phyloP scores from a whole-genome alignment of 2,113 vertebrate species.

The Alexandromys fortis region DNA sequence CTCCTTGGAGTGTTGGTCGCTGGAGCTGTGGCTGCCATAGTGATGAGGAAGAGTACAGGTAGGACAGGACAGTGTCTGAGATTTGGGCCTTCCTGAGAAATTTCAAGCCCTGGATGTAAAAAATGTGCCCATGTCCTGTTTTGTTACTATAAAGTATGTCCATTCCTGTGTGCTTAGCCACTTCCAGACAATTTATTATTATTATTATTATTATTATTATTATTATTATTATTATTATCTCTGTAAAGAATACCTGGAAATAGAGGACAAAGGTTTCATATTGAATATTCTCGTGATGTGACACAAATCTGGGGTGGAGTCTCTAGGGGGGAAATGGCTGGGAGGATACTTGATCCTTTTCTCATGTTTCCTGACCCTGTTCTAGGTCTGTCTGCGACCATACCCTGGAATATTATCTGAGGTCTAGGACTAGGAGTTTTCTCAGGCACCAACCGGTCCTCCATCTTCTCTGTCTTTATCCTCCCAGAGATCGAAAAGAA shows the following conservation, averaged over 20 bases:
- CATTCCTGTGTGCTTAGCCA: not conserved
- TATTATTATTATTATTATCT: rapidly evolving
- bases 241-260: not conserved
- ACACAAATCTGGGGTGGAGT: no score
- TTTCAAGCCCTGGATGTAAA: not conserved
- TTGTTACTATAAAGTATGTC: not conserved
- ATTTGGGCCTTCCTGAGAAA: not conserved
- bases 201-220: no score
- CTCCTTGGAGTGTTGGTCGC: not conserved
- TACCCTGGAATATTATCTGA: no score
- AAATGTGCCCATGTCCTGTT: not conserved
- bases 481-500: not conserved
- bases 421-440: no score
- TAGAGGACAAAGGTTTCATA: not conserved
- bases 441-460: not conserved
- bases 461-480: not conserved
- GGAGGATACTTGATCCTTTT: not conserved
- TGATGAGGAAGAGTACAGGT: not conserved
- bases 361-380: not conserved
- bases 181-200: no score
- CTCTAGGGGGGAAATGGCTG: no score
- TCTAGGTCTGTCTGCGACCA: not conserved
- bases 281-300: not conserved
- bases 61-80: not conserved
- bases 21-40: not conserved